phyloP scores from a whole-genome alignment of 2,113 vertebrate species.

The Cromileptes altivelis region DNA sequence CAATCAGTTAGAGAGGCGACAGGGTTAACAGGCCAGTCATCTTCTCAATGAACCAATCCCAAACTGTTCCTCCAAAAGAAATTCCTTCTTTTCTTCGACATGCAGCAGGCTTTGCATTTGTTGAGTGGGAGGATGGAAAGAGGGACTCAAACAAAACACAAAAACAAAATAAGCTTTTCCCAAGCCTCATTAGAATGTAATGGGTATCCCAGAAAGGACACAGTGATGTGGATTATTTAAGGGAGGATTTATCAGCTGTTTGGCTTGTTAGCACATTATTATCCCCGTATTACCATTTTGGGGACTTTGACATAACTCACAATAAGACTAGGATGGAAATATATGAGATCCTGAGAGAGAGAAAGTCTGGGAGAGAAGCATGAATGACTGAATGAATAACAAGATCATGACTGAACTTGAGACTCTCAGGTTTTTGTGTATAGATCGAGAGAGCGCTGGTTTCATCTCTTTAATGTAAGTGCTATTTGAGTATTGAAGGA shows the following conservation, averaged over 20 bases:
- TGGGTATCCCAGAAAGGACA: constrained; percentile 43
- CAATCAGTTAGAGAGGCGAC: constrained; percentile 56
- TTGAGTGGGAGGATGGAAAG: constrained; percentile 48
- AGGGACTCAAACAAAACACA: constrained; percentile 46
- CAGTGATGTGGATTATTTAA: constrained; percentile 25
- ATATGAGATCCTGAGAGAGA: constrained; percentile 15
- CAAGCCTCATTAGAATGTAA: constrained; percentile 68
- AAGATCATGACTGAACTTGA: constrained; percentile 27
- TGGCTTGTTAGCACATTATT: constrained; percentile 44
- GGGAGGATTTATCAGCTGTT: constrained; percentile 41
- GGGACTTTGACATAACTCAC: constrained; percentile 11
- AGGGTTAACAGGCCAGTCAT: constrained; percentile 52
- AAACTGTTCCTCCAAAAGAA: constrained; percentile 39
- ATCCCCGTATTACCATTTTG: constrained; percentile 23
- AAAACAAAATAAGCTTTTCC: constrained; percentile 60
- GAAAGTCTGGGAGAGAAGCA: background rate
- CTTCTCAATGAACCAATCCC: constrained; percentile 49
- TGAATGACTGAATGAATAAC: constrained; percentile 45
- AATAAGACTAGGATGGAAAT: constrained; percentile 15
- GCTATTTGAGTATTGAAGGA: constrained; percentile 37
- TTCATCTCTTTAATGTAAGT: constrained; percentile 53
- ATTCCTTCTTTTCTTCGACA: constrained; percentile 58
- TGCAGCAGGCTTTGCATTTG: constrained; percentile 51
- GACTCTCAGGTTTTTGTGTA: constrained; percentile 35
- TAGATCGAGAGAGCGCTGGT: constrained; percentile 15